Base-by-base conservation (phyloP, 2,888 invertebrate species). In the Adelphocoris suturalis region DNA sequence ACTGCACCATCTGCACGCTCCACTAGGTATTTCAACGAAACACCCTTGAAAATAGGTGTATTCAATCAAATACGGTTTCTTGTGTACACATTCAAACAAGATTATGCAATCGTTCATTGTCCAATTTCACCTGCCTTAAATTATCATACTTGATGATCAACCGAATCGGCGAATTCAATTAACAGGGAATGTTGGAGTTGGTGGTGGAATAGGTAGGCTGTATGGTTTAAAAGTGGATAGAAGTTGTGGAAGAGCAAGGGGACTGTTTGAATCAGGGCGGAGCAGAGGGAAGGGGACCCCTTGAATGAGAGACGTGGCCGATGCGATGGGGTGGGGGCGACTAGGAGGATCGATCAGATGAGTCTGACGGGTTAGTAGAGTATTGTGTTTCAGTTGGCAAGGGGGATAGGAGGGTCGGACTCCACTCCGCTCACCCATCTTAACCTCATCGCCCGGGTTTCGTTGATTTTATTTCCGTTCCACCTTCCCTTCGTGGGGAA, bases 341-440 rank as follows among this genome's bases (percentile, higher is more conserved):
- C 68, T 48, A 86, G 55, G 76, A 68, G 68, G 88, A 88, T 88
- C 88, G 88, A 88, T 88, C 88, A 88, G 78, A 88, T 88, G 88
- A 76, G 88, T 78, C 78, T 55, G 55, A 46, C 88, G 86, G 86
- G 86, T 86, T 86, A 86, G 86, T 86, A 28, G 86, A 76, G 86
- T 86, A 86, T 86, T 86, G 86, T 86, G 68, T 86, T 88, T 88
- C 88, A 88, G 78, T 52, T 88, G 78, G 88, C 27, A 78, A 55
- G 52, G 80, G 88, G 86, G 37, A 37, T 37, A 37, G 37, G 47
- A 68, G 57, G 85, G 85, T 61, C 23, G 75, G 37, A 37, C 37
- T 37, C 37, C 37, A 37, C 37, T 47, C 61, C 48, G 14, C 48
- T 88, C 52, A 55, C 88, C 52, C 27, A 48, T 55, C 88, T 88